phyloP scores from a whole-genome alignment of 2,888 invertebrate species.

The Polyommatus icarus region DNA sequence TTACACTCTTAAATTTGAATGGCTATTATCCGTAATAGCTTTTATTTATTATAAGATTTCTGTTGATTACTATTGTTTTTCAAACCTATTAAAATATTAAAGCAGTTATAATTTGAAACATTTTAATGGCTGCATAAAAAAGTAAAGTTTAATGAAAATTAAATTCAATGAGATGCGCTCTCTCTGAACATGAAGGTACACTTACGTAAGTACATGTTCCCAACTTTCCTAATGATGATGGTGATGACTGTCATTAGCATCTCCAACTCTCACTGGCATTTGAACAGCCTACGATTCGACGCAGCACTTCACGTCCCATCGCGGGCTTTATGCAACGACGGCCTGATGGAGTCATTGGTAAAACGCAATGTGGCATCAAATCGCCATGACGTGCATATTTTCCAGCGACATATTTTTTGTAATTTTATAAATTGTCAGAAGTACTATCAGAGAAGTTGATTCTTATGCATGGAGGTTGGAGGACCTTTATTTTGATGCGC shows the following conservation, averaged over 20 bases:
- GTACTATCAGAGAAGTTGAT: too few species aligned
- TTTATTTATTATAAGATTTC: background rate
- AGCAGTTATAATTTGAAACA: background rate
- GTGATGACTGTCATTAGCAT: slow-evolving; percentile 18
- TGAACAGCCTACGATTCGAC: background rate
- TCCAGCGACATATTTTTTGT: background rate
- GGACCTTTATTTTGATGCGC: too few species aligned
- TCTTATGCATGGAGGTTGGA: too few species aligned
- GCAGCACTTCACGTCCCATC: slow-evolving; percentile 10
- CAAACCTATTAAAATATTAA: background rate
- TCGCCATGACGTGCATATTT: background rate
- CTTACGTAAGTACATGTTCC: background rate
- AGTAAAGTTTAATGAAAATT: background rate
- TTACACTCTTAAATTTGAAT: background rate
- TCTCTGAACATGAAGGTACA: slow-evolving; percentile 7
- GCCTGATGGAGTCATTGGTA: background rate
- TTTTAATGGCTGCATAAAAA: background rate
- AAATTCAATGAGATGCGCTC: background rate
- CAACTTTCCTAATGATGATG: slow-evolving; percentile 16
- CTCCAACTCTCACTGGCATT: slow-evolving; percentile 10
- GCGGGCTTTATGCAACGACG: background rate
- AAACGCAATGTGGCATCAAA: background rate
- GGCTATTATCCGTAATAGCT: background rate
- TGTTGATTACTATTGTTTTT: background rate
- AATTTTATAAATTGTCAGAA: background rate